Evolutionary conservation across 1,140 invertebrate genomes (phyloP).

Genomic region (Periplaneta americana): DNA sequence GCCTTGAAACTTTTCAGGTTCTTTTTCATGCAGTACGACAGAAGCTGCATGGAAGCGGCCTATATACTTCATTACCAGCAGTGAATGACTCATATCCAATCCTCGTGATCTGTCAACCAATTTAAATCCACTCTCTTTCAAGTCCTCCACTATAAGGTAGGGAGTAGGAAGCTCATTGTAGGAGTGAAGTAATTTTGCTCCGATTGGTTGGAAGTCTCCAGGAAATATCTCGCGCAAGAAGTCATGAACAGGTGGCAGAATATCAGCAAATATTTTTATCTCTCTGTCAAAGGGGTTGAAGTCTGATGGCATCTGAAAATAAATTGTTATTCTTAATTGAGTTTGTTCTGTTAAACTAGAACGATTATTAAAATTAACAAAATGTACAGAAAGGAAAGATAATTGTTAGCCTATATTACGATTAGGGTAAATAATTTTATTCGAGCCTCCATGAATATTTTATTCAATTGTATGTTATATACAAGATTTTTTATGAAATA

Average conservation of each 20-base stretch:
- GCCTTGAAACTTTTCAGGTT: background rate
- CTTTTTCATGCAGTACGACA: background rate
- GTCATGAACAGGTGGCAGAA: background rate
- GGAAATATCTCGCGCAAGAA: background rate
- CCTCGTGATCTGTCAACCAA: conserved; percentile 4
- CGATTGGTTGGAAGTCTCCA: background rate
- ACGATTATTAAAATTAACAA: too few relatives aligned
- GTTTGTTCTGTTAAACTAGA: too few relatives aligned
- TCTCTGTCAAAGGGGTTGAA: background rate
- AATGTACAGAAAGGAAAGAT: too few relatives aligned
- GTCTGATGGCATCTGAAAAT: too few relatives aligned
- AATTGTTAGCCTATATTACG: too few relatives aligned
- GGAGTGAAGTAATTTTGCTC: background rate
- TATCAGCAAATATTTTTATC: background rate
- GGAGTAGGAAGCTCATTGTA: background rate
- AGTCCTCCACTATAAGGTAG: background rate
- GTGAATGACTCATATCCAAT: conserved; percentile 2
- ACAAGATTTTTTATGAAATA: too few relatives aligned
- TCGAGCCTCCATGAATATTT: too few relatives aligned
- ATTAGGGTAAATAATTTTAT: too few relatives aligned
- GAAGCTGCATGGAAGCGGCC: background rate
- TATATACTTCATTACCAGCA: background rate
- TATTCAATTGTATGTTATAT: too few relatives aligned
- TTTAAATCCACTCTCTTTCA: background rate
- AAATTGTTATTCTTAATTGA: too few relatives aligned